Evolutionary conservation across 2,797 vertebrate species (phyloP), one percentile per base, ranked within the genome.

Genomic region (Anas bernieri): DNA sequence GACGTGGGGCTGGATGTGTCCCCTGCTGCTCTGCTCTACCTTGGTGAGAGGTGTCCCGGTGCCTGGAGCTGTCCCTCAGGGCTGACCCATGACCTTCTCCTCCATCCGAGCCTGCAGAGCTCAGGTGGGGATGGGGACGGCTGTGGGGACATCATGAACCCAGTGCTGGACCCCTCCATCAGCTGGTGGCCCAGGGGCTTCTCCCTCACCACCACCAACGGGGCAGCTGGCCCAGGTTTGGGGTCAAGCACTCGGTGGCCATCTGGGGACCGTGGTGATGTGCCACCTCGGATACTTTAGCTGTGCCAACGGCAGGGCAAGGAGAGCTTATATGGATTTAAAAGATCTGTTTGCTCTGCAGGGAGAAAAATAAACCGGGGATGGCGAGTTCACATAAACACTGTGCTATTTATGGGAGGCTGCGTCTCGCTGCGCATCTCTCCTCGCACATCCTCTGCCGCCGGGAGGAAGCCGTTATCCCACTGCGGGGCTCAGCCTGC

Each of bases 401-500:
- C 72, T 1, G 15, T 1, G 74, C 83, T 83, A 81, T 85, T 94
- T 94, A 52, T 88, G 92, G 93, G 94, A 93, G 61, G 72, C 45
- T 82, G 62, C 73, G 66, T 61, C 91, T 91, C 75, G 14, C 18
- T 12, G 75, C 4, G 17, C 78, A 48, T 74, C 86, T n/a, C 46
- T 88, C 68, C 64, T 89, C 82, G 26, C 69, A 31, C 55, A 35
- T 46, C 88, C 90, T 61, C 61, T 62, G 12, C 37, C 1, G 2
- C n/a, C 9, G n/a, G 31, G 26, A 83, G 35, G 58, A 46, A 75
- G 77, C 30, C 2, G 3, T 11, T n/a, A 58, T 50, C 45, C 39
- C 2, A 0, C 58, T 37, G 0, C 7, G 15, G 15, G 50, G 66
- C 87, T 78, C 28, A 55, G 52, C 37, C 45, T 7, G 25, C 52